Evolutionary conservation across 2,888 invertebrate species (phyloP).

Genomic region (Pheosia gnoma): DNA sequence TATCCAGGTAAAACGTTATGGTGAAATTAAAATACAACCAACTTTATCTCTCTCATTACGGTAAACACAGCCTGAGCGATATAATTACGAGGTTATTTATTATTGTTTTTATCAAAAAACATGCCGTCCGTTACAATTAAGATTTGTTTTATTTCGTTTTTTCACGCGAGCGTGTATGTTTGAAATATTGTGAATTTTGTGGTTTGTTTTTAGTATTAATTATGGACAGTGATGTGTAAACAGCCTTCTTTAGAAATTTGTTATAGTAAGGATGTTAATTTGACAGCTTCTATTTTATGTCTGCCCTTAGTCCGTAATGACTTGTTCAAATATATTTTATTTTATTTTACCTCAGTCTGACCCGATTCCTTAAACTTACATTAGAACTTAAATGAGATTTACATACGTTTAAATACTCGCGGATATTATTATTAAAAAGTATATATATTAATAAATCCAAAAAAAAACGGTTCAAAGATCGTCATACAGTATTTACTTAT

Average conservation of each 20-base stretch:
- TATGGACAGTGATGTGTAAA: conserved; percentile 2
- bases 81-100: conserved; percentile 75
- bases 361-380: too few relatives aligned
- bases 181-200: conserved; percentile 32
- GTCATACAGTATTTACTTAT: too few relatives aligned
- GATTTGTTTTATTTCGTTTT: conserved; percentile 75
- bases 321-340: too few relatives aligned
- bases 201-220: conserved; percentile 18
- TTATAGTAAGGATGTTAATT: background rate
- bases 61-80: conserved; percentile 72
- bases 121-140: conserved; percentile 73
- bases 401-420: too few relatives aligned
- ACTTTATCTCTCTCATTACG: conserved; percentile 75
- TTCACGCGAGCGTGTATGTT: conserved; percentile 67
- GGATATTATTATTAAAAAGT: too few relatives aligned
- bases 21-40: conserved; percentile 44
- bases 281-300: background rate
- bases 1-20: conserved; percentile 27
- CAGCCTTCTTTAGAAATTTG: background rate
- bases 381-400: too few relatives aligned
- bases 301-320: background rate
- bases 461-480: too few relatives aligned
- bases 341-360: too few relatives aligned
- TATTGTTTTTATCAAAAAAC: conserved; percentile 72
- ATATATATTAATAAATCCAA: too few relatives aligned